Percentiles rank a stretch among this genome's conserved stretches.
phyloP scores from a whole-genome alignment of 2,888 invertebrate genomes.

The Escarpia spicata region DNA sequence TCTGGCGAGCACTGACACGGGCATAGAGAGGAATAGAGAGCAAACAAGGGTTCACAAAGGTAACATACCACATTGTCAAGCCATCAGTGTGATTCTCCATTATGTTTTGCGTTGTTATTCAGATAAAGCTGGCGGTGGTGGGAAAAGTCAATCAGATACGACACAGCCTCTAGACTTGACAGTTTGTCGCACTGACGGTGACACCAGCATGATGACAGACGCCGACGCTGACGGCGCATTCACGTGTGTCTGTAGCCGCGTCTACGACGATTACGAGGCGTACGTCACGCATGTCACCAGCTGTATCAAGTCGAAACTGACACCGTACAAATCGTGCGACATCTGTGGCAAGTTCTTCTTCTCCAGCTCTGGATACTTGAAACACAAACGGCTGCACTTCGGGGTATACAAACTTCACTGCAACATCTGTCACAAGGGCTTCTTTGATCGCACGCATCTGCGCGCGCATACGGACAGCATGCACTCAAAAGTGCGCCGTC shows the following conservation, averaged over 20 bases:
- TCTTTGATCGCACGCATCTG: conserved; percentile 42
- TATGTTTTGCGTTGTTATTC: not conserved
- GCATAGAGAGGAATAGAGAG: too few relatives aligned
- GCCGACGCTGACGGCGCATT: conserved; percentile 13
- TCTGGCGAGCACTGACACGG: too few relatives aligned
- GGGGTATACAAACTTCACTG: conserved; percentile 35
- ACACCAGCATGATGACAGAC: conserved; percentile 9
- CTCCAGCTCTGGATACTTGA: conserved; percentile 42
- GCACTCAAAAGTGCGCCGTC: conserved; percentile 42
- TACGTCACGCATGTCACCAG: conserved; percentile 31
- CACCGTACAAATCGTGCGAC: conserved; percentile 40
- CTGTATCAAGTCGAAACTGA: conserved; percentile 35
- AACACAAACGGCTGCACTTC: conserved; percentile 41
- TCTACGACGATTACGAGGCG: conserved; percentile 33
- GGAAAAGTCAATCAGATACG: conserved; percentile 25
- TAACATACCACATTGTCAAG: too few relatives aligned
- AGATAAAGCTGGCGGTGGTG: conserved; percentile 30
- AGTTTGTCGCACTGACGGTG: conserved; percentile 30
- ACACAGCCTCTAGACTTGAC: conserved; percentile 42
- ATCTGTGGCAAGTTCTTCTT: conserved; percentile 41
- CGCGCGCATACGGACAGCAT: conserved; percentile 38
- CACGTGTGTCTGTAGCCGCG: conserved; percentile 34
- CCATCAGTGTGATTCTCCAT: too few relatives aligned
- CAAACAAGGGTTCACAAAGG: too few relatives aligned
- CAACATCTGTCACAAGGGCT: conserved; percentile 38